Conservation (phyloP, 1,140 invertebrate species). For the Centruroides sculpturatus region DNA sequence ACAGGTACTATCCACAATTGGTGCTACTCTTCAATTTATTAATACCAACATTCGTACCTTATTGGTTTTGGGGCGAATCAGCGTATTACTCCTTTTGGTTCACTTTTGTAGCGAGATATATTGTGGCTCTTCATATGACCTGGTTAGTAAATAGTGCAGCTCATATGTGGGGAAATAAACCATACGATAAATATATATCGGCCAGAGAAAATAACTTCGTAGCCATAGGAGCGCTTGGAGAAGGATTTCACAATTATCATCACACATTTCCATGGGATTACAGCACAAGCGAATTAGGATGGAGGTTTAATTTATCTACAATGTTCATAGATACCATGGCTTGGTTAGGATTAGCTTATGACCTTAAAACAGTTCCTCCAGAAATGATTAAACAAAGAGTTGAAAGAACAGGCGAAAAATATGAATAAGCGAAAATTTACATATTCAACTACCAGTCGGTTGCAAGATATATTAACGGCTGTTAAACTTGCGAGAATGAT, state of each 20-base stretch:
- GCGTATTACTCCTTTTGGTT: background rate
- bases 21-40: constrained; percentile 72
- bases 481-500: too few species aligned
- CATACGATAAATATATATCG: constrained; percentile 59
- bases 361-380: constrained; percentile 29
- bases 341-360: constrained; percentile 34
- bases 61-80: background rate
- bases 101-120: constrained; percentile 43
- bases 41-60: background rate
- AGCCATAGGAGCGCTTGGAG: constrained; percentile 33
- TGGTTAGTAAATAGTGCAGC: constrained; percentile 94
- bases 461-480: too few species aligned
- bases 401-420: constrained; percentile 41
- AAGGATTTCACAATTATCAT: constrained; percentile 42
- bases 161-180: constrained; percentile 77
- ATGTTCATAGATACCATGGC: constrained; percentile 37
- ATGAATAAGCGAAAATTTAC: too few species aligned
- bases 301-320: constrained; percentile 34
- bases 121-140: constrained; percentile 71
- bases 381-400: constrained; percentile 32
- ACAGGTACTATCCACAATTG: constrained; percentile 29
- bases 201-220: constrained; percentile 36
- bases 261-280: constrained; percentile 40
- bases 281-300: constrained; percentile 32
- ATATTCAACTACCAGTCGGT: too few species aligned